Evolutionary conservation across 2,113 vertebrate species (phyloP), one percentile per base, ranked within the genome.

Genomic region (Gymnogyps californianus): DNA sequence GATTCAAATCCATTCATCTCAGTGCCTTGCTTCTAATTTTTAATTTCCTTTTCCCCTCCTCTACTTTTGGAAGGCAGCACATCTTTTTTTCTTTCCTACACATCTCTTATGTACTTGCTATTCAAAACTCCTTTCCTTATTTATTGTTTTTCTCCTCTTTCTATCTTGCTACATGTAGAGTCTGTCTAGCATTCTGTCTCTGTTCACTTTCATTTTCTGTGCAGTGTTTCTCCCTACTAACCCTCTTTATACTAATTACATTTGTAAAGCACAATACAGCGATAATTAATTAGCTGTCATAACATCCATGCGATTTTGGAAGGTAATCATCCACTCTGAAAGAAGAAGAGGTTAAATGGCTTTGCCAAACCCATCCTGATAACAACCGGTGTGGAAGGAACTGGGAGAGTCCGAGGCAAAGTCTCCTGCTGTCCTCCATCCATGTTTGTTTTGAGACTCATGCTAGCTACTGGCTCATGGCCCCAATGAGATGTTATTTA

Each of bases 251-350:
- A 65, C 36, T 87, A 93, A 95, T 96, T 87, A 61, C 26, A 61
- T 72, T 77, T 91, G 31, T 85, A 76, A 85, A 83, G n/a, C 38
- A 55, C 52, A 72, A 71, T 75, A 62, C 20, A 55, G 20, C 3
- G 8, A 54, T 89, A 96, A 96, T 92, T 93, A 94, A 89, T 90
- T 85, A 93, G 24, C 70, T 96, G 89, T 89, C 95, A 77, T 44
- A 74, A 34, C 29, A 80, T 77, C 52, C 57, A n/a, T 85, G 70
- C 1, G 9, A 93, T 76, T 91, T 93, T 80, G 74, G 36, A 85
- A 93, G 87, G 40, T 83, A 82, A 54, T 76, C 29, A 58, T 54
- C 29, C 29, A 21, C 25, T 87, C 34, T 46, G 57, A 96, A 89
- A 65, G 44, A 85, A 59, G 77, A 78, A 71, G 47, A 93, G 64